Conservation (phyloP, 2,888 invertebrate genomes). For the Stenotaenia linearis region DNA sequence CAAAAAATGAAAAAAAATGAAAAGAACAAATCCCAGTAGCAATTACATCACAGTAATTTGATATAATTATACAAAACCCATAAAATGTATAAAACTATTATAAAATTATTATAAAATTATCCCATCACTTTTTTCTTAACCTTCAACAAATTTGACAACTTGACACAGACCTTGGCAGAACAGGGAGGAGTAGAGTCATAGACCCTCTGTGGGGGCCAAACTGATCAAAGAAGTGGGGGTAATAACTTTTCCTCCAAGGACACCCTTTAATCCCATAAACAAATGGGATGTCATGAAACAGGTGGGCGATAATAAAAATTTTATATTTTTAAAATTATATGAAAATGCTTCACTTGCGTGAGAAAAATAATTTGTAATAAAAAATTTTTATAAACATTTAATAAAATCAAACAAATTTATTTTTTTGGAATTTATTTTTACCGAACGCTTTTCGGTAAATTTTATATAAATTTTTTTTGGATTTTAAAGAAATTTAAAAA, state of each 20-base stretch:
- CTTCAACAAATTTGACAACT: background rate
- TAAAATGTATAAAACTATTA: too few relatives aligned
- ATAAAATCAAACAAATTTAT: background rate
- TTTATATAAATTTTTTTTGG: too few relatives aligned
- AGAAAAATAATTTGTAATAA: too few relatives aligned
- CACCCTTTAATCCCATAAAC: background rate
- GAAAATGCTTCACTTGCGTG: too few relatives aligned
- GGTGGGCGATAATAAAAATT: too few relatives aligned
- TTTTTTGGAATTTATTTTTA: background rate
- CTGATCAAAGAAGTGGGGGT: background rate
- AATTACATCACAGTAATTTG: too few relatives aligned
- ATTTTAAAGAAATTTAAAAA: too few relatives aligned
- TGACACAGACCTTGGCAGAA: background rate
- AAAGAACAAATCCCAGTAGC: background rate
- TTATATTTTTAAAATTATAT: too few relatives aligned
- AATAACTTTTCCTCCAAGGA: conserved; percentile 13
- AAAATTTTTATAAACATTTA: too few relatives aligned
- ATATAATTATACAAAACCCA: too few relatives aligned
- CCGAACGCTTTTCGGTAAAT: too few relatives aligned
- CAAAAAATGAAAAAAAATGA: background rate
- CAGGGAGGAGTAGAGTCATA: background rate
- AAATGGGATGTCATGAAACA: background rate
- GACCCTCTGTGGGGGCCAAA: background rate
- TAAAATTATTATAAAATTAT: too few relatives aligned
- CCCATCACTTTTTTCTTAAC: background rate